Conservation (phyloP, 1,140 invertebrate genomes). For the Tetragnatha versicolor region DNA sequence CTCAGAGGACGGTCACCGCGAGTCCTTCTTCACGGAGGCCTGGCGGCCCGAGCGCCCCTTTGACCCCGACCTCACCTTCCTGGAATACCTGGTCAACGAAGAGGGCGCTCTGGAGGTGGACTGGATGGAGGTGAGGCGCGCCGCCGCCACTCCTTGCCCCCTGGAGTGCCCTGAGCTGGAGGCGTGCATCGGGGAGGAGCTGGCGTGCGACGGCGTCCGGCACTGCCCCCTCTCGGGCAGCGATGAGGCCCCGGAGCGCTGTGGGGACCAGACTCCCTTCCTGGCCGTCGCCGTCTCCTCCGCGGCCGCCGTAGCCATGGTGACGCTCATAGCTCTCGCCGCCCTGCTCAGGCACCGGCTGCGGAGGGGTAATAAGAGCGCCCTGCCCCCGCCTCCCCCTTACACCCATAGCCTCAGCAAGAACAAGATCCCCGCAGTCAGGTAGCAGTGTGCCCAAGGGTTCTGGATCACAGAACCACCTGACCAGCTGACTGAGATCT, state of each 20-base stretch:
- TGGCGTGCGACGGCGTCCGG: constrained; percentile 85
- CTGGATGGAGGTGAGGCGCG: constrained; percentile 80
- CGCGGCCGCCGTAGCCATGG: constrained; percentile 9
- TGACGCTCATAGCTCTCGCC: neutral
- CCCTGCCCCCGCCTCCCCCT: constrained; percentile 39
- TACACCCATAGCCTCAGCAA: constrained; percentile 36
- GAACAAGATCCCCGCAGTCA: neutral
- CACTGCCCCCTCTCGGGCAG: constrained; percentile 83
- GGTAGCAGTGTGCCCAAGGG: constrained; percentile 49
- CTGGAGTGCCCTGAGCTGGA: constrained; percentile 83
- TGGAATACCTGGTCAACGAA: constrained; percentile 80
- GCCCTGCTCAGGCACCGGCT: neutral
- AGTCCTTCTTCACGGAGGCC: constrained; percentile 36
- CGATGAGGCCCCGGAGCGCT: constrained; percentile 77
- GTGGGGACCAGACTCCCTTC: constrained; percentile 60
- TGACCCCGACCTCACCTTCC: constrained; percentile 67
- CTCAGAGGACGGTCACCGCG: neutral
- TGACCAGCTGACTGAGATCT: constrained; percentile 5
- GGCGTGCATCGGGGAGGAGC: constrained; percentile 82
- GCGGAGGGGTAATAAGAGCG: neutral
- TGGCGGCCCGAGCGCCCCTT: constrained; percentile 14
- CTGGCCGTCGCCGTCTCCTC: constrained; percentile 25
- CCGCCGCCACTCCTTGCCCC: constrained; percentile 63
- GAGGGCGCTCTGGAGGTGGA: constrained; percentile 76
- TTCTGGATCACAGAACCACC: constrained; percentile 33